Base-by-base conservation (phyloP, 2,113 vertebrate species). In the Prunella fulvescens region DNA sequence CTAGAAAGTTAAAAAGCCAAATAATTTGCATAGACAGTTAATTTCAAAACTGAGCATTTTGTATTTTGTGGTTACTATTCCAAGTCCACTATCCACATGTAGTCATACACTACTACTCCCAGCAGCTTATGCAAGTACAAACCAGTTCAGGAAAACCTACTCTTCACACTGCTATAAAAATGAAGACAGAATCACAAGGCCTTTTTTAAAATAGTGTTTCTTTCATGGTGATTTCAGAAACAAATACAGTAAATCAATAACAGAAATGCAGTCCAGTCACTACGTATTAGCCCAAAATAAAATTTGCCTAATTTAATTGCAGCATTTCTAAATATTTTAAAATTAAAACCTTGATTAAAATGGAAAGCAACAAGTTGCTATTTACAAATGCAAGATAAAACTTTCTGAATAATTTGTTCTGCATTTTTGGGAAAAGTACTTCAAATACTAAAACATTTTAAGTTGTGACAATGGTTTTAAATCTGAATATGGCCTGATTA, bases 91-190 rank as follows among this genome's bases (percentile, higher is more conserved):
- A 92, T 81, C 44, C 31, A 82, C 90, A 92, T 20, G 35, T 71
- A 91, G 72, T 85, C 81, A 73, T 71, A 85, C 22, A 83, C n/a
- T 81, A 48, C 65, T 88, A 84, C 31, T 90, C 48, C 72, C 95
- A 92, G 87, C 51, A 93, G 35, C 37, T 92, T 88, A 96, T 69
- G 64, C 61, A 83, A 87, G 31, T 51, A 96, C 81, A 92, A 92
- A 87, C 26, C 93, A 91, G 18, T 62, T 95, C 86, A 95, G 44
- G 60, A 93, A 94, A 95, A 90, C 40, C 76, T 94, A 87, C 58
- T 77, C 72, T 95, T 96, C 65, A 93, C 51, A 87, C 56, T 45
- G 37, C 48, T 94, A 93, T 73, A 96, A 86, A 96, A 71, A 91
- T 62, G 82, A 91, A 84, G 92, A 73, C 58, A 95, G 85, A 96